Conservation (phyloP, 2,888 invertebrate species). For the Drosophila acutilabella region DNA sequence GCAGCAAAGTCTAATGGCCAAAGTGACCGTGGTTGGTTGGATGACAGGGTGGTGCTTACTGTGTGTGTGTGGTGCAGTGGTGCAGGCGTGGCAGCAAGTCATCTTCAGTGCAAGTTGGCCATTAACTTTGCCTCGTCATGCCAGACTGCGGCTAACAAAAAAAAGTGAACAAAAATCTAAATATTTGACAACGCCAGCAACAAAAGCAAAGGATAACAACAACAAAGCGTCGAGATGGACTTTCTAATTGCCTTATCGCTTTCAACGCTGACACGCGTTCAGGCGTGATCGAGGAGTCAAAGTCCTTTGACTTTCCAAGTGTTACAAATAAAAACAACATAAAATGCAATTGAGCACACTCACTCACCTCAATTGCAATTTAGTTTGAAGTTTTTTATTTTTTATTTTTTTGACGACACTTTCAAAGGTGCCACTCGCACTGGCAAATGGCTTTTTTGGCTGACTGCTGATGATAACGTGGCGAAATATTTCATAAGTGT, state of each 20-base stretch:
- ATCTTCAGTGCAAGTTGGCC: constrained; percentile 62
- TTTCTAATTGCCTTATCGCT: constrained; percentile 83
- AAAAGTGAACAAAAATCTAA: constrained; percentile 49
- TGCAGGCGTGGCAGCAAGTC: constrained; percentile 57
- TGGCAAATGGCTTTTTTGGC: constrained; percentile 65
- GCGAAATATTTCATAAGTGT: constrained; percentile 73
- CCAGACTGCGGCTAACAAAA: constrained; percentile 42
- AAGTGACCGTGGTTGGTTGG: constrained; percentile 55
- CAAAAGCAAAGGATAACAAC: constrained; percentile 11
- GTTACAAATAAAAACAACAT: constrained; percentile 2
- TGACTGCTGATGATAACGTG: constrained; percentile 46
- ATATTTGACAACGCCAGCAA: constrained; percentile 72
- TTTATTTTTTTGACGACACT: constrained; percentile 22
- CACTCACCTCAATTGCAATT: constrained; percentile 64
- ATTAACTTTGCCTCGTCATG: constrained; percentile 60
- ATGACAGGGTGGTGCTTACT: constrained; percentile 6
- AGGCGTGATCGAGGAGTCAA: constrained; percentile 56
- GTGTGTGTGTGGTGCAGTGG: constrained; percentile 17
- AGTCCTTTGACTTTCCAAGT: constrained; percentile 69
- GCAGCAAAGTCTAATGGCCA: constrained; percentile 62
- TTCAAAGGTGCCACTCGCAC: constrained; percentile 62
- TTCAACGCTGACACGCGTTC: constrained; percentile 73
- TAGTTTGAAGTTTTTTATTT: constrained; percentile 12
- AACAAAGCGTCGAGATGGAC: constrained; percentile 27
- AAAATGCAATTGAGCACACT: constrained; percentile 23